Evolutionary conservation across 2,113 vertebrate genomes (phyloP), one percentile per base, ranked within the genome.

Genomic region (Stercorarius parasiticus): DNA sequence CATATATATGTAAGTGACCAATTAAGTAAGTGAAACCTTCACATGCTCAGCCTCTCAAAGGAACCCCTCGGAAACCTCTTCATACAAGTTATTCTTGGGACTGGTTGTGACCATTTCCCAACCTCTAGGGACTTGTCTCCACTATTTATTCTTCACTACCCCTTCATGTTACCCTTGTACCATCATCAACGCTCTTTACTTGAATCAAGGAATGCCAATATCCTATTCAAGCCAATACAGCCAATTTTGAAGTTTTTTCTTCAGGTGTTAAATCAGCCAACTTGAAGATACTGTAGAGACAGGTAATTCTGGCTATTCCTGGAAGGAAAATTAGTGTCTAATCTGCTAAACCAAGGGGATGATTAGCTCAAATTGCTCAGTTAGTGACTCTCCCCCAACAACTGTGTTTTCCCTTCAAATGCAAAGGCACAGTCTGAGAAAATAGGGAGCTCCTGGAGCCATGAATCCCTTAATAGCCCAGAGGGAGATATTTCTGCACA

Each of bases 291-390:
- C n/a, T 30, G 23, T 43, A 90, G 56, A 64, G 90, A 67, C 59
- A 95, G 70, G 77, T 86, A 91, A 83, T 69, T 91, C 58, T 43
- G 70, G 40, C 49, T 89, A 49, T 4, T 84, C 65, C 69, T 82
- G 43, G 76, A 92, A 94, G 56, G 69, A 84, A 95, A 87, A 90
- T 85, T 14, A 89, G 19, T 29, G 19, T 79, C 30, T 79, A 36
- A 84, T 86, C 73, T 86, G 73, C 86, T 89, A 71, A 88, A 4
- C 15, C 53, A 81, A 86, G 52, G 61, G 73, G 30, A 74, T 82
- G 40, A 84, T 87, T 67, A 86, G 52, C 30, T 95, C 43, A 43
- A 88, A 40, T 78, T 84, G 52, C 61, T 88, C 58, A 50, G 34
- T 71, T 78, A 92, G 50, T 40, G n/a, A 76, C 30, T 74, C 59